These are phyloP conservation scores for Phaethornis superciliosus DNA, from an alignment of 2,113 vertebrate genomes.

Conservation along the genomic window DNA sequence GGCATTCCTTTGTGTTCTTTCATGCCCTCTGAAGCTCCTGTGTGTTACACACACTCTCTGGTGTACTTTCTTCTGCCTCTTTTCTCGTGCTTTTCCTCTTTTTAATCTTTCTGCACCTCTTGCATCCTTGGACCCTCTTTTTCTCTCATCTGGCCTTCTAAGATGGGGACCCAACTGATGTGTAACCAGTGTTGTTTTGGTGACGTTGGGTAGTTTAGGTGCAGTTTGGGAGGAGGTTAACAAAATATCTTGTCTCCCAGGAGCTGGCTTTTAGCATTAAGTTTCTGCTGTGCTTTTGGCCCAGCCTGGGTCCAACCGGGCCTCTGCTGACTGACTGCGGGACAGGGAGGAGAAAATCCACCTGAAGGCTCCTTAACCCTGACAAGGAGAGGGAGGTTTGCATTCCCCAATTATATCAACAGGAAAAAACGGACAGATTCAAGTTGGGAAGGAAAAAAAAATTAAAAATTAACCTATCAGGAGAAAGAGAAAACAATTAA, in stretches of 20 bases:
- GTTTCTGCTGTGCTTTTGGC: neutral
- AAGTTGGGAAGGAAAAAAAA: too few relatives aligned
- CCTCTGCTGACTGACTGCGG: too few relatives aligned
- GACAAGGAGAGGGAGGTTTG: too few relatives aligned
- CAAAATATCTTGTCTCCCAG: neutral
- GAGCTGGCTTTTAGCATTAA: neutral
- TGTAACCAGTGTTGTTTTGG: neutral
- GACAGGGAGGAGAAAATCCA: too few relatives aligned
- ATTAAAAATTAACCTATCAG: too few relatives aligned
- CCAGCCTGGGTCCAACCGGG: too few relatives aligned
- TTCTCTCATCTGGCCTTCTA: neutral
- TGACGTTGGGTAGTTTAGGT: neutral
- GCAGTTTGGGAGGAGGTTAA: neutral
- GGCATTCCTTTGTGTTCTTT: neutral
- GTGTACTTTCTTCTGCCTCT: accelerated
- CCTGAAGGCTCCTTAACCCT: too few relatives aligned
- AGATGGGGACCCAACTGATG: neutral
- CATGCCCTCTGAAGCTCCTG: neutral
- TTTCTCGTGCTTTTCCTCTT: neutral
- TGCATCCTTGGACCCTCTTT: neutral
- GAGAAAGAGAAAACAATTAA: too few relatives aligned
- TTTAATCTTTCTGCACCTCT: neutral
- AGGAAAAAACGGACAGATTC: too few relatives aligned
- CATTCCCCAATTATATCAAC: too few relatives aligned
- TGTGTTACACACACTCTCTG: neutral